Base-by-base conservation (phyloP, 2,888 invertebrate species). In the Gastrophysa polygoni region DNA sequence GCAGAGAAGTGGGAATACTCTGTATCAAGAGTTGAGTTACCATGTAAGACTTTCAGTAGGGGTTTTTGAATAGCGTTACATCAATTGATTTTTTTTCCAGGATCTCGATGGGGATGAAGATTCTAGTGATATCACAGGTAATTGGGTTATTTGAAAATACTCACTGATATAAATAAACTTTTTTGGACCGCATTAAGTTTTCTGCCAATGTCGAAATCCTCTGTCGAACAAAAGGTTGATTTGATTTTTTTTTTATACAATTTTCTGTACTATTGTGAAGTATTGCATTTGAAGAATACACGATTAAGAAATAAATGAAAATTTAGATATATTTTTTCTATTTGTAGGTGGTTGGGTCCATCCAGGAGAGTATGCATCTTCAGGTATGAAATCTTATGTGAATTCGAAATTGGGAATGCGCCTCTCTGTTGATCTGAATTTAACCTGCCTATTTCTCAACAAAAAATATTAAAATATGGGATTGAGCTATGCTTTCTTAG, bases 331-430 rank as follows among this genome's bases (percentile, higher is more conserved):
- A 14, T 11, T 72, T 68, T 61, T 70, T 73, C 71, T 67, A 70
- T 66, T 72, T 71, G 68, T 71, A 93, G 96, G 97, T 78, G 94
- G 94, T 83, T 95, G 95, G 93, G 98, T 98, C 69, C 97, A 98
- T 85, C 98, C 98, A 71, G 98, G 97, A 77, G 98, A 98, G 85
- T 98, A 97, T 83, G 97, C 98, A 66, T 97, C 97, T 70, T 97
- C 98, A 84, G 98, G 98, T 98, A 89, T 82, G 85, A 55, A 47
- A 44, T 24, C 21, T 57, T 44, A 38, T 38, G 21, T n/a, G 2
- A 3, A 47, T 49, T 28, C n/a, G 32, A 17, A 6, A 51, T 18
- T 43, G 28, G 32, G 32, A 32, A 2, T 8, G 8, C 2, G 32
- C 2, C 24, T 24, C 3, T 24, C 7, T 24, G 7, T 24, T 24